These are phyloP conservation scores for Sebastes trivittatus DNA, from an alignment of 2,797 vertebrate species.

Conservation along the genomic window DNA sequence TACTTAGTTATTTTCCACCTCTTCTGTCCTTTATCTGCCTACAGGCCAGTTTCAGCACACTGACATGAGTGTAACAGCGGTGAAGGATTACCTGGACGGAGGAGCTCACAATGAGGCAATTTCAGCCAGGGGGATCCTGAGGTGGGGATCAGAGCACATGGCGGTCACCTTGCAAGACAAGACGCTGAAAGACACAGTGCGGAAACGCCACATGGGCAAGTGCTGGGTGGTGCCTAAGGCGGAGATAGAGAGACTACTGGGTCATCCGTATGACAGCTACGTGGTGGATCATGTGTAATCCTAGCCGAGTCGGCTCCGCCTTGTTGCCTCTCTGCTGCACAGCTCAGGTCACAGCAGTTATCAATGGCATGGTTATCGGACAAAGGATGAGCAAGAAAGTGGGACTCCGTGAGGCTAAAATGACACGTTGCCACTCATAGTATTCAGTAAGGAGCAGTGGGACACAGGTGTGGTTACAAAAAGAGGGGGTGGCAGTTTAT, in stretches of 20 bases:
- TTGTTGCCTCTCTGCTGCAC: background rate
- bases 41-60: conserved; percentile 86
- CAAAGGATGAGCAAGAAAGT: conserved; percentile 35
- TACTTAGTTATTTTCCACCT: background rate
- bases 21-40: background rate
- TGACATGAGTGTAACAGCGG: conserved; percentile 70
- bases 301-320: conserved; percentile 38
- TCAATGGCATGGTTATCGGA: conserved; percentile 2
- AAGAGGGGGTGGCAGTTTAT: background rate
- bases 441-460: conserved; percentile 5
- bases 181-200: conserved; percentile 80
- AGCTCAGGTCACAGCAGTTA: conserved; percentile 35
- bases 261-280: conserved; percentile 82
- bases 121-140: conserved; percentile 68
- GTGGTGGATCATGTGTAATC: conserved; percentile 75
- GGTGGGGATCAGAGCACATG: conserved; percentile 66
- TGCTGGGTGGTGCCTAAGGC: conserved; percentile 87
- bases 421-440: background rate
- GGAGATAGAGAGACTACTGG: conserved; percentile 81
- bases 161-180: conserved; percentile 82
- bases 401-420: conserved; percentile 3
- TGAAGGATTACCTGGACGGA: conserved; percentile 14
- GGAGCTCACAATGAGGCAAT: conserved; percentile 40
- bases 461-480: background rate
- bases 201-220: conserved; percentile 67